Evolutionary conservation across 2,888 invertebrate genomes (phyloP).

Genomic region (Latheticus oryzae): DNA sequence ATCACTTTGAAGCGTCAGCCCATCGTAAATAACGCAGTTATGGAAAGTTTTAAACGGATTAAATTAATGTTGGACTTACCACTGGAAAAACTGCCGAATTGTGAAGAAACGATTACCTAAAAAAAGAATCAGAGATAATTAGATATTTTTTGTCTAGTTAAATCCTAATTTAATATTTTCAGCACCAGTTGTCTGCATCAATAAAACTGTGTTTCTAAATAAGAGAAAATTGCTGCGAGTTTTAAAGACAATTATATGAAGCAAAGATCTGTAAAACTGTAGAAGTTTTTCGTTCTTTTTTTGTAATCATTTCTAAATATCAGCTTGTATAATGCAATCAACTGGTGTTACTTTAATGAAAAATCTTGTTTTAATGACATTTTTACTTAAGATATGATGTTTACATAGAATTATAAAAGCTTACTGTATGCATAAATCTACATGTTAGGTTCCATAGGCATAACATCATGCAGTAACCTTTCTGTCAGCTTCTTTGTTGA

Average conservation of each 20-base stretch:
- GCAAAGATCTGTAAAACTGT: too few species aligned
- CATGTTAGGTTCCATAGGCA: background rate
- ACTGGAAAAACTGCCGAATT: constrained; percentile 29
- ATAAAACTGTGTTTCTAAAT: too few species aligned
- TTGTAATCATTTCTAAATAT: too few species aligned
- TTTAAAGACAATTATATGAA: too few species aligned
- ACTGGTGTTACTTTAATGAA: too few species aligned
- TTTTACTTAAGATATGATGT: background rate
- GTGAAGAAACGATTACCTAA: constrained; percentile 25
- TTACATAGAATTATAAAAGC: constrained; percentile 1
- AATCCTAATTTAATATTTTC: constrained; percentile 8
- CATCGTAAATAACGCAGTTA: constrained; percentile 24
- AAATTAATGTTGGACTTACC: constrained; percentile 14
- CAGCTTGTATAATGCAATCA: too few species aligned
- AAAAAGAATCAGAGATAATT: constrained; percentile 16
- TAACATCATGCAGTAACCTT: constrained; percentile 1
- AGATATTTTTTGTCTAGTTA: constrained; percentile 6
- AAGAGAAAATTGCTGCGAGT: too few species aligned
- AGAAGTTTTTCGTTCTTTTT: too few species aligned
- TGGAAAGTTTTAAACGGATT: constrained; percentile 10
- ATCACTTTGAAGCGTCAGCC: constrained; percentile 10
- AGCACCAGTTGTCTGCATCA: constrained; percentile 4
- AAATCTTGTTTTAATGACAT: constrained; percentile 8
- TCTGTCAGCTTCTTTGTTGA: background rate
- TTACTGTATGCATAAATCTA: constrained; percentile 10